These are phyloP conservation scores for Galagoides demidoff DNA, from an alignment of 2,797 vertebrate species.

Conservation along the genomic window DNA sequence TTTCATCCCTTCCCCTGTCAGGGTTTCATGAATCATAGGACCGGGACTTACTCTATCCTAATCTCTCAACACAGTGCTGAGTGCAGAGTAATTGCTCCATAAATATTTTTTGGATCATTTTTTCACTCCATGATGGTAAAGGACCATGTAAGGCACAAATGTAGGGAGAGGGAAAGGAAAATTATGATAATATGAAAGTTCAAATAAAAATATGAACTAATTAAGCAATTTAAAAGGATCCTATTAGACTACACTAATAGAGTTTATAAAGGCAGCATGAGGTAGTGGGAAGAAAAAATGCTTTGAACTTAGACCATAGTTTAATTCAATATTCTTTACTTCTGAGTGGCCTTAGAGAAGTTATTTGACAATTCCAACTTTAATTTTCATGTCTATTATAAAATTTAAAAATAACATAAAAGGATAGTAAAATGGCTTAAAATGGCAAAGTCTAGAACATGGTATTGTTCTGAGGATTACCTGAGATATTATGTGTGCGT, in stretches of 20 bases:
- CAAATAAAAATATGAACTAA: constrained; percentile 16
- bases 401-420: constrained; percentile 7
- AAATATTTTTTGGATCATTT: constrained; percentile 8
- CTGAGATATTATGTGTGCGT: not conserved
- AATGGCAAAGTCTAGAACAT: not conserved
- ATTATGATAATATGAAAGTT: not conserved
- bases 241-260: not conserved
- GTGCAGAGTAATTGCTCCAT: not conserved
- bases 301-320: not conserved
- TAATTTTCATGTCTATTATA: not conserved
- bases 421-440: not conserved
- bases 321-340: not conserved
- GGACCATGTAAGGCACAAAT: not conserved
- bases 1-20: not conserved
- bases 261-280: not conserved
- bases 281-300: not conserved
- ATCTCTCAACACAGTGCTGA: not conserved
- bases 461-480: constrained; percentile 15
- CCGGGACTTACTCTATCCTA: not conserved
- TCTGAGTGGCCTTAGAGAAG: not conserved
- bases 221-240: not conserved
- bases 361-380: constrained; percentile 3
- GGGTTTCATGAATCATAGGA: not conserved
- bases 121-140: not conserved
- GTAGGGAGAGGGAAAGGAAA: not conserved